phyloP scores from a whole-genome alignment of 2,888 invertebrate species.

The Lasioglossum oenotherae region DNA sequence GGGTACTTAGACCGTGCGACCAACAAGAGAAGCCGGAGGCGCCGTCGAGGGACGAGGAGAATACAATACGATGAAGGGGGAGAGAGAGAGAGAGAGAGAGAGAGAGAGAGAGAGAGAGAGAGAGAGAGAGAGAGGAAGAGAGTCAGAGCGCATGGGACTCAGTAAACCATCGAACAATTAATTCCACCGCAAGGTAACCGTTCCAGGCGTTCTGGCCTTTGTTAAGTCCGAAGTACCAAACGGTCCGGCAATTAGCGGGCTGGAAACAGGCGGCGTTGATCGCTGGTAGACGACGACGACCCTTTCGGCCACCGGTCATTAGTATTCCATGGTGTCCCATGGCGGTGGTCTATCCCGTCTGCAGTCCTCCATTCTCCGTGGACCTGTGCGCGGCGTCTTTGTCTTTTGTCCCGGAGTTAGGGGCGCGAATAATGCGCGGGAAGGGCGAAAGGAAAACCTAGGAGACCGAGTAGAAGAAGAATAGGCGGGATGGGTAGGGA shows the following conservation, averaged over 20 bases:
- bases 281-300: not conserved
- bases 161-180: constrained; percentile 5
- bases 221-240: not conserved
- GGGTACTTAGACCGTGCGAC: not conserved
- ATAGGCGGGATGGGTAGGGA: not conserved
- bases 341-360: not conserved
- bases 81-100: not conserved
- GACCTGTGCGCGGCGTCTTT: constrained; percentile 32
- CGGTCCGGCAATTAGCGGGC: constrained; percentile 22
- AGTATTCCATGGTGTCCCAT: constrained; percentile 53
- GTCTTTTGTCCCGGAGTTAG: constrained; percentile 60
- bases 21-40: not conserved
- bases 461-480: constrained; percentile 30
- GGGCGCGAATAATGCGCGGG: constrained; percentile 59
- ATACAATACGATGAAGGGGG: not conserved
- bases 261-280: not conserved
- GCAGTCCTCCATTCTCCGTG: not conserved
- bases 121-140: not conserved
- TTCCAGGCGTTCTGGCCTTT: not conserved
- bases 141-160: not conserved
- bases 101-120: not conserved
- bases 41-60: not conserved
- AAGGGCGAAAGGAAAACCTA: constrained; percentile 23
- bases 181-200: constrained; percentile 8
- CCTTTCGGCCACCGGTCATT: constrained; percentile 32